Evolutionary conservation across 2,113 vertebrate genomes (phyloP).

Genomic region (Argyrosomus japonicus): DNA sequence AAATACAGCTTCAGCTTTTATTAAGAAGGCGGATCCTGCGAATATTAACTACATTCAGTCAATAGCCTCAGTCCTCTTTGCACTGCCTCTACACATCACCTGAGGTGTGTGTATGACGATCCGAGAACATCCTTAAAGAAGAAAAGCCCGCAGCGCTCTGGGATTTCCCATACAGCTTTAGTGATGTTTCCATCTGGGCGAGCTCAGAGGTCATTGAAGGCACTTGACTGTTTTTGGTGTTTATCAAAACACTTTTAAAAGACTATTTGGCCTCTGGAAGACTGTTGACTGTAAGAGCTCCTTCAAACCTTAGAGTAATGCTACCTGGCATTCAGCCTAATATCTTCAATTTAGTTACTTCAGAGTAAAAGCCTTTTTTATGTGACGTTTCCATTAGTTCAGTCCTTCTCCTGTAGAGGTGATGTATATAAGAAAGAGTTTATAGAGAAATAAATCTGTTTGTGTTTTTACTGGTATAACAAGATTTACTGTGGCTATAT

Average conservation of each 20-base stretch:
- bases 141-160: neutral
- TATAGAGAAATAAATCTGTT: conserved; percentile 46
- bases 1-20: conserved; percentile 23
- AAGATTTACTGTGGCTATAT: conserved; percentile 36
- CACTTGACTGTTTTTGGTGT: conserved; percentile 16
- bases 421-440: neutral
- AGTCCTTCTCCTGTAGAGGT: too few relatives aligned
- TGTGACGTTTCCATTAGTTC: conserved; percentile 10
- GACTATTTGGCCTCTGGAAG: conserved; percentile 7
- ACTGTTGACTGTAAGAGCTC: neutral
- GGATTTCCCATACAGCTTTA: conserved; percentile 8
- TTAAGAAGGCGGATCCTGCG: neutral
- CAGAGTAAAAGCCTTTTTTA: neutral
- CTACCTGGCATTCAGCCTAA: conserved; percentile 7
- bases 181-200: conserved; percentile 21
- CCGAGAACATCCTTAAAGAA: conserved; percentile 5
- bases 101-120: neutral
- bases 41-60: neutral
- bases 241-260: conserved; percentile 18
- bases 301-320: neutral
- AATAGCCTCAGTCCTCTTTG: neutral
- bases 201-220: neutral
- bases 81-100: neutral
- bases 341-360: neutral
- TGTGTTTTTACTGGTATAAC: conserved; percentile 35